phyloP scores from a whole-genome alignment of 2,113 vertebrate species.

The Dipodomys spectabilis region DNA sequence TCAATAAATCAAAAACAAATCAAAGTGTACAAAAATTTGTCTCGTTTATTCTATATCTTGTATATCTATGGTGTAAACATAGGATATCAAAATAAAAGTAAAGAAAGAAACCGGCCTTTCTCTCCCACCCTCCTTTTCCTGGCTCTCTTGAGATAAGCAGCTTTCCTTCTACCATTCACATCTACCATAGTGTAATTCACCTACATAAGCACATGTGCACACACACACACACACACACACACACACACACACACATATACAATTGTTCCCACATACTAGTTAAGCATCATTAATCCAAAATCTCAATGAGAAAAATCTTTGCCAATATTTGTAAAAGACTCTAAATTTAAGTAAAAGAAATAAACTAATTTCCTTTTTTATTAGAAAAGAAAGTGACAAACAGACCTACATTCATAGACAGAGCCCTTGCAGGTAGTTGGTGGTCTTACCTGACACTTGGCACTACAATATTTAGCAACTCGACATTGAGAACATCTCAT shows the following conservation, averaged over 20 bases:
- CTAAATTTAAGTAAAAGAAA: too few relatives aligned
- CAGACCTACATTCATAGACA: rapidly evolving
- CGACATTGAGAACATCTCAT: slow-evolving; percentile 95
- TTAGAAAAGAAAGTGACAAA: neutral
- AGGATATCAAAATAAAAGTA: too few relatives aligned
- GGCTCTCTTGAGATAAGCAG: too few relatives aligned
- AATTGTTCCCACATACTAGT: neutral
- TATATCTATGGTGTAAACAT: neutral
- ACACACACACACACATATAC: neutral
- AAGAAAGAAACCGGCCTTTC: too few relatives aligned
- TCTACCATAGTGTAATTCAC: neutral
- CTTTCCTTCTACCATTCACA: too few relatives aligned
- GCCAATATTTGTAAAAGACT: neutral
- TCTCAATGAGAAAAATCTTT: neutral
- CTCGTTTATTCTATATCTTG: neutral
- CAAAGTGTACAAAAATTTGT: neutral
- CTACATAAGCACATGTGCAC: too few relatives aligned
- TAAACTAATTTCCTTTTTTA: too few relatives aligned
- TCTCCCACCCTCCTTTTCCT: neutral
- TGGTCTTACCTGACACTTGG: slow-evolving; percentile 92
- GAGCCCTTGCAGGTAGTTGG: neutral
- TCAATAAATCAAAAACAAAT: slow-evolving; percentile 15
- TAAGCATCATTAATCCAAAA: neutral
- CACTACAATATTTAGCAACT: slow-evolving; percentile 93
- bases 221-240: neutral